Evolutionary conservation across 2,113 vertebrate genomes (phyloP), one percentile per base, ranked within the genome.

Genomic region (Periophthalmus modestus): DNA sequence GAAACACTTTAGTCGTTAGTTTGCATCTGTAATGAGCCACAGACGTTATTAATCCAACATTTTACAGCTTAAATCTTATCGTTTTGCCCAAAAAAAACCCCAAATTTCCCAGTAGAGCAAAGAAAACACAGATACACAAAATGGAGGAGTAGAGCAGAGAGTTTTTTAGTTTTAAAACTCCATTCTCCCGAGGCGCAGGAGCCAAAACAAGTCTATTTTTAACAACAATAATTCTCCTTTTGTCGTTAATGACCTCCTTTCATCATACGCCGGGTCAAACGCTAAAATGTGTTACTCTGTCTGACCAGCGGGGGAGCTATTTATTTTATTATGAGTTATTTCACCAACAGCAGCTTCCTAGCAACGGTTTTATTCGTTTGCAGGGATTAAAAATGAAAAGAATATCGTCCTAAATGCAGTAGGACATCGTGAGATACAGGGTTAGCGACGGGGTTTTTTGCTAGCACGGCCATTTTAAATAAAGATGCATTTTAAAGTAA

Each of bases 191-290:
- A 67, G 80, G 43, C 73, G 7, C 15, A 57, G 71, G 61, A 76
- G 77, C 84, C 85, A 75, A 73, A 88, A 75, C 28, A 59, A 54
- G 47, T 75, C 77, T 82, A 82, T 80, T 87, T 88, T 77, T 76
- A 83, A 80, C 82, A n/a, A 79, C 74, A 80, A 77, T 82, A 81
- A 66, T 71, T 81, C 77, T 85, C 80, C 19, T 86, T 24, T 82
- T 81, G 87, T 84, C 81, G 81, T 85, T 87, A 82, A 73, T 82
- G 85, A 87, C 86, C 85, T 89, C 81, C 71, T 90, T 90, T 86
- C 81, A 71, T 69, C 55, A 73, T 85, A 43, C 10, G 78, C 85
- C 83, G 82, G 85, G 87, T 89, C 87, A 89, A 85, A 89, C 24
- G 62, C 28, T 28, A 61, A 76, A 78, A 78, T 66, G 57, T 77